Conservation (phyloP, 1,140 invertebrate species). For the Harpegnathos saltator region DNA sequence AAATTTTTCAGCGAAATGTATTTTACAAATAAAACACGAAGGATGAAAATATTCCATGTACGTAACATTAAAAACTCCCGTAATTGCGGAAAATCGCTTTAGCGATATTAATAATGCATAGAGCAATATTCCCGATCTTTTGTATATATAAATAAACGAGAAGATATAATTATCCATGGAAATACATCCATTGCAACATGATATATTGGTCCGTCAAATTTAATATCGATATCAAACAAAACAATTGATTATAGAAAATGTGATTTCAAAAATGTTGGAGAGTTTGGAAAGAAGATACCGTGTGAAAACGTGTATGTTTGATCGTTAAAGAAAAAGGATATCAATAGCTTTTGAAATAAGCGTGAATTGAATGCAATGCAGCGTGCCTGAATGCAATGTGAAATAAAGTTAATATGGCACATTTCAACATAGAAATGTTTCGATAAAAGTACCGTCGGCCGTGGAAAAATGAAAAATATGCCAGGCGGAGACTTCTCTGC, state of each 20-base stretch:
- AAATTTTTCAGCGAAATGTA: slow-evolving; percentile 14
- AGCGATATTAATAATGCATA: no score
- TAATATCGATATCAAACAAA: no score
- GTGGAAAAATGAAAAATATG: slow-evolving; percentile 29
- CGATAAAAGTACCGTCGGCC: slow-evolving; percentile 11
- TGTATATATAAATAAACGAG: no score
- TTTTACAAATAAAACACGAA: slow-evolving; percentile 15
- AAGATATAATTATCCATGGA: no score
- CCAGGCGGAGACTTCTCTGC: background rate
- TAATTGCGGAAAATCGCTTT: background rate
- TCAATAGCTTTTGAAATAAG: background rate
- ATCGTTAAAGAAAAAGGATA: background rate
- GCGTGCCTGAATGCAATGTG: background rate
- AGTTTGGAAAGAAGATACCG: no score
- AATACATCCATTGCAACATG: no score
- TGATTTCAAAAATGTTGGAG: no score
- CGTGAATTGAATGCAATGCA: no score
- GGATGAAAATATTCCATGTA: background rate
- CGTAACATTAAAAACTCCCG: background rate
- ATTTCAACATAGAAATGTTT: slow-evolving; percentile 13
- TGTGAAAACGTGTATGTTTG: no score
- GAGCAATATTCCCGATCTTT: no score
- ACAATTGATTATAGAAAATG: no score
- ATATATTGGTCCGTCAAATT: no score
- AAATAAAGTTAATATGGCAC: background rate